phyloP scores from a whole-genome alignment of 2,888 invertebrate species.

The Capitulum mitella region DNA sequence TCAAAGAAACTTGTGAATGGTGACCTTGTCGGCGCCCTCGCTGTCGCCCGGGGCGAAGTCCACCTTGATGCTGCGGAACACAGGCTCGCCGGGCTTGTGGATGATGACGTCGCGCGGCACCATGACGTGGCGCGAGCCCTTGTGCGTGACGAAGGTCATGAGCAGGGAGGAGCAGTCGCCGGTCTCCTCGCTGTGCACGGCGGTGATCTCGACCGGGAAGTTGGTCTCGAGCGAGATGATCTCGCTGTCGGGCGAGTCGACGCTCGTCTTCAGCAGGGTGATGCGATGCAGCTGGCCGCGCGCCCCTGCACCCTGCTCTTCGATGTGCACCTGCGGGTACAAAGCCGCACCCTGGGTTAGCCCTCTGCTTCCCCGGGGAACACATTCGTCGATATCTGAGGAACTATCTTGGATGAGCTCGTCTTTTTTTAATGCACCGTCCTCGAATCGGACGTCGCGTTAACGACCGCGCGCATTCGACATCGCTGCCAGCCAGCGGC shows the following conservation, averaged over 20 bases:
- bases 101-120: slow-evolving; percentile 15
- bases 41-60: not conserved
- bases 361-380: too few relatives aligned
- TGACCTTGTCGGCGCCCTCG: not conserved
- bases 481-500: too few relatives aligned
- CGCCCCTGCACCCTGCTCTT: not conserved
- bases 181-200: slow-evolving; percentile 13
- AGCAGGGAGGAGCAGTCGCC: slow-evolving; percentile 19
- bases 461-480: too few relatives aligned
- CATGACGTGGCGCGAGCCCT: slow-evolving; percentile 16
- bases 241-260: not conserved
- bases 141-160: not conserved
- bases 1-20: slow-evolving; percentile 9
- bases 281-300: not conserved
- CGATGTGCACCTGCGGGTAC: not conserved
- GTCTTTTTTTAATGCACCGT: too few relatives aligned
- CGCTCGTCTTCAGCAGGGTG: not conserved
- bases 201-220: not conserved
- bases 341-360: too few relatives aligned
- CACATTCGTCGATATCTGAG: too few relatives aligned
- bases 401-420: too few relatives aligned
- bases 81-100: not conserved
- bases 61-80: not conserved
- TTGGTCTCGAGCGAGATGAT: slow-evolving; percentile 20
- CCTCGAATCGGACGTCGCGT: too few relatives aligned